Evolutionary conservation across 2,888 invertebrate species (phyloP), one percentile per base, ranked within the genome.

Genomic region (Rutpela maculata): DNA sequence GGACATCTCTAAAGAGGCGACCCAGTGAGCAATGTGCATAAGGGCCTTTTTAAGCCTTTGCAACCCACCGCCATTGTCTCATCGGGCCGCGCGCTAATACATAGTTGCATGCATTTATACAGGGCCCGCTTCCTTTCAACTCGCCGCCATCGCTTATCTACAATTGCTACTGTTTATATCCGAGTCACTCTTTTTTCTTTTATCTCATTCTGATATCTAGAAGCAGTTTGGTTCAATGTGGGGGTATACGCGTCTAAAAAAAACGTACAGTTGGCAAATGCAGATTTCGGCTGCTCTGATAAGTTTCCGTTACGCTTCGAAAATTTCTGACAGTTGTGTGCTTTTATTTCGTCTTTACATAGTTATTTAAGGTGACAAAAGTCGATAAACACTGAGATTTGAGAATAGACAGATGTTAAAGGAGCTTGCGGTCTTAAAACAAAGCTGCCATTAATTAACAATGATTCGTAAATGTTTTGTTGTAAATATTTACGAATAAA

Each of bases 161-260:
- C 87, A 87, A 87, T 87, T 87, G 87, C 87, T 87, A 87, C 87
- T 85, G 86, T 87, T 87, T 86, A 85, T 85, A 84, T 80, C 81
- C 78, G 78, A 78, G 82, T 83, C 78, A 83, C 79, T 82, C 84
- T 84, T 80, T 82, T 79, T 75, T 70, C 68, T 77, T 79, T 80
- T 78, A 79, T 80, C 80, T 75, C 69, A 69, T 75, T 79, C 77
- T 78, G 77, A 74, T 76, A 78, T 81, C 80, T 76, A 63, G 62
- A 35, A 15, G 18, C 38, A 59, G 55, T 60, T 67, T 63, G 60
- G 70, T 43, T 43, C 70, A 26, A 59, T 59, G 70, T 43, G 70
- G 70, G 70, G 60, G 19, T 67, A 26, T n/a, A n/a, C 31, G 26
- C 56, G 18, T 65, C 65, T 43, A 22, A 50, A 65, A n/a, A 65